These are phyloP conservation scores for Syngnathus scovelli DNA, from an alignment of 2,113 vertebrate species.

Conservation along the genomic window DNA sequence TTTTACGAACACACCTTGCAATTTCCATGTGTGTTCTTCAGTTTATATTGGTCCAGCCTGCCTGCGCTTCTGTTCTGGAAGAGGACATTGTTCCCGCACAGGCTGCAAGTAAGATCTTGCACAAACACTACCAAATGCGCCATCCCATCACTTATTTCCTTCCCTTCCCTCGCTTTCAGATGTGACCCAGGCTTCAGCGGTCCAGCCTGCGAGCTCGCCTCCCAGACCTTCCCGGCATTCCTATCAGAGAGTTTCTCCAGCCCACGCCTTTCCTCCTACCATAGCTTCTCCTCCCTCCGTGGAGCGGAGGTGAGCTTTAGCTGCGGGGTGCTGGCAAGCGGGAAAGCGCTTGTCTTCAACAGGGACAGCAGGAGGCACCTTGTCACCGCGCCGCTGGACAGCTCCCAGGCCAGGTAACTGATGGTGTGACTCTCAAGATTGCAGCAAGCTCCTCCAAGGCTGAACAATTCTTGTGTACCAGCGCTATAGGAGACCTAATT, in stretches of 20 bases:
- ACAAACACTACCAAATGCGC: constrained; percentile 25
- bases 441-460: not conserved
- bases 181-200: constrained; percentile 95
- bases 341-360: constrained; percentile 95
- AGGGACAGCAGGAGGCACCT: constrained; percentile 89
- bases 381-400: constrained; percentile 89
- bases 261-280: constrained; percentile 91
- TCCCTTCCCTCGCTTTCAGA: constrained; percentile 57
- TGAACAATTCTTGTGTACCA: not conserved
- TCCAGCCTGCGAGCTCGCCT: constrained; percentile 89
- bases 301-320: constrained; percentile 96
- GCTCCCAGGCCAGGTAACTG: constrained; percentile 89
- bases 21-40: constrained; percentile 55
- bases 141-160: constrained; percentile 19
- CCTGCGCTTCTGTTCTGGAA: constrained; percentile 92
- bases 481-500: not conserved
- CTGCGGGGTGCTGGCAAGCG: constrained; percentile 92
- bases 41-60: constrained; percentile 96
- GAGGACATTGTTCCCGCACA: constrained; percentile 91
- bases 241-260: constrained; percentile 91
- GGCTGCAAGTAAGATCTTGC: constrained; percentile 89
- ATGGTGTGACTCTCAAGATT: too few species aligned
- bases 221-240: constrained; percentile 91
- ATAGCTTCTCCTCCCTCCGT: constrained; percentile 93
- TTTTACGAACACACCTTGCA: not conserved